A percentile compares a stretch with the other conserved stretches of the same genome.
phyloP scores from a whole-genome alignment of 2,888 invertebrate species.

The Malacosoma neustria region DNA sequence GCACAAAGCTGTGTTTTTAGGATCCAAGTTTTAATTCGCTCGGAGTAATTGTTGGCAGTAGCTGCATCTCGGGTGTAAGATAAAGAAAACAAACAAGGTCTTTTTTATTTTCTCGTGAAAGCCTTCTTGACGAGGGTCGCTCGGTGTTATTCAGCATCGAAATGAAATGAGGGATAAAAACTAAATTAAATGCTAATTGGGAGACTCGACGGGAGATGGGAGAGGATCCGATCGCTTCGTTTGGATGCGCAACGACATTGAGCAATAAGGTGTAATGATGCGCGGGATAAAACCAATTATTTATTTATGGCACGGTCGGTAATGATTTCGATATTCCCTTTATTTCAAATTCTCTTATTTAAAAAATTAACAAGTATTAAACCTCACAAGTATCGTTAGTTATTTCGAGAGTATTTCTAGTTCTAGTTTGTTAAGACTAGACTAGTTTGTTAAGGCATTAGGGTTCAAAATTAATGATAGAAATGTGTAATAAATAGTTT shows the following conservation, averaged over 20 bases:
- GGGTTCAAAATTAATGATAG: too few relatives aligned
- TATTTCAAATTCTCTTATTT: too few relatives aligned
- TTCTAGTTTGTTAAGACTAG: too few relatives aligned
- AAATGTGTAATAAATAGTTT: too few relatives aligned
- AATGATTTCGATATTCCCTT: too few relatives aligned
- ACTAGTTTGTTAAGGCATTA: too few relatives aligned
- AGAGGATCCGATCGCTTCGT: conserved; percentile 32
- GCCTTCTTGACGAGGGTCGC: conserved; percentile 58
- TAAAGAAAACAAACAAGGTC: conserved; percentile 57
- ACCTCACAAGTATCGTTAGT: too few relatives aligned
- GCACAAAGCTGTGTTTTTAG: conserved; percentile 40
- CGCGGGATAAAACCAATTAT: conserved; percentile 37
- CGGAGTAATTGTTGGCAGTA: conserved; percentile 46
- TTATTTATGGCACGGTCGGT: too few relatives aligned
- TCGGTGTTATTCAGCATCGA: conserved; percentile 50
- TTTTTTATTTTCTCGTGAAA: conserved; percentile 49
- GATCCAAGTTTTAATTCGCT: conserved; percentile 48
- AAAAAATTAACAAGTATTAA: too few relatives aligned
- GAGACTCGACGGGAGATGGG: conserved; percentile 39
- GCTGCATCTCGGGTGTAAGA: conserved; percentile 41
- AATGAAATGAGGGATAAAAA: conserved; percentile 62
- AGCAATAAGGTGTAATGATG: conserved; percentile 43
- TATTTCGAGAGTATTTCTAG: too few relatives aligned
- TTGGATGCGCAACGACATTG: conserved; percentile 34
- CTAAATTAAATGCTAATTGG: conserved; percentile 66